These are phyloP conservation scores for Platorchestia sp. DNA, from an alignment of 1,140 invertebrate species.

Conservation along the genomic window DNA sequence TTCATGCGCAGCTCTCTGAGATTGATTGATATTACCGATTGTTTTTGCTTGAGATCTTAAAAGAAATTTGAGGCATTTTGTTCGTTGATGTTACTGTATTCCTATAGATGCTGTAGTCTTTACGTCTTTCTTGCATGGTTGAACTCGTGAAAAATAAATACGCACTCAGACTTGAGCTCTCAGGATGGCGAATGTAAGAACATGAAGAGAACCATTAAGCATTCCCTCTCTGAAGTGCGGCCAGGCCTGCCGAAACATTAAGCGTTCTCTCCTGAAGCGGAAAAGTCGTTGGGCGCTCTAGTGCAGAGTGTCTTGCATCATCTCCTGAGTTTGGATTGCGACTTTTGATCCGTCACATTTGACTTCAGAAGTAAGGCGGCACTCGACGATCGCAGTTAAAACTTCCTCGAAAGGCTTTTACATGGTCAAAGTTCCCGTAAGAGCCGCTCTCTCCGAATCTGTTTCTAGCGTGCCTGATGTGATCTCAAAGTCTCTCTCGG, in stretches of 20 bases:
- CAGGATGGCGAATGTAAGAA: too few species aligned
- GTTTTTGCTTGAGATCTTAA: too few species aligned
- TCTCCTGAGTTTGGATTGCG: not conserved
- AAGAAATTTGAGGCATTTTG: too few species aligned
- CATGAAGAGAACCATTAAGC: not conserved
- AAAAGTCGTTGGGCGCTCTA: not conserved
- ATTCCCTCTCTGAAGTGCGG: not conserved
- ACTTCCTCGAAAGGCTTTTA: constrained; percentile 7
- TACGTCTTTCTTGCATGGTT: too few species aligned
- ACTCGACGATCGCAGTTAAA: not conserved
- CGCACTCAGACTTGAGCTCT: too few species aligned
- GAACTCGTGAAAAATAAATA: too few species aligned
- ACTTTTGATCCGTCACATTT: constrained; percentile 1
- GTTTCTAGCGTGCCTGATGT: not conserved
- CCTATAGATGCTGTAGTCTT: too few species aligned
- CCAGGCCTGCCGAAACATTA: not conserved
- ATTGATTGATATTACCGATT: too few species aligned
- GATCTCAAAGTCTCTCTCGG: not conserved
- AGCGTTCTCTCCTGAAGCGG: not conserved
- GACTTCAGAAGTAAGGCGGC: not conserved
- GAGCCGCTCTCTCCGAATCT: not conserved
- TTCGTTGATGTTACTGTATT: too few species aligned
- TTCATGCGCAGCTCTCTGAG: too few species aligned
- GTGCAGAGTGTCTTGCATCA: not conserved
- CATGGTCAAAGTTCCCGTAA: not conserved